Conservation (phyloP, 2,113 vertebrate genomes). For the Chloropsis cyanopogon region DNA sequence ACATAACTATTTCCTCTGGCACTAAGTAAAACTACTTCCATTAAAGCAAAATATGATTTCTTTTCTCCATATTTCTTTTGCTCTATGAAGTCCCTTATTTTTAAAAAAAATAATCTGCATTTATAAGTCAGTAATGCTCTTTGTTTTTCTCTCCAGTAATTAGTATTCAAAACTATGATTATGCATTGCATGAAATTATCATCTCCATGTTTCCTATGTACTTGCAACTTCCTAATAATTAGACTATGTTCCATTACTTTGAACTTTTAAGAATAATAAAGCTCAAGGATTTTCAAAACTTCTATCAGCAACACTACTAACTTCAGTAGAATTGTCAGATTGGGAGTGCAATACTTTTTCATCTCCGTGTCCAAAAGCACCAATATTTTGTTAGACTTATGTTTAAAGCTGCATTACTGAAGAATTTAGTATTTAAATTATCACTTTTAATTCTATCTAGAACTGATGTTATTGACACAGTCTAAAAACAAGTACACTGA, state of each 20-base stretch:
- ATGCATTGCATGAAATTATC: background rate
- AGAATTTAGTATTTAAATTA: background rate
- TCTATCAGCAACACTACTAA: background rate
- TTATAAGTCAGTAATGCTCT: background rate
- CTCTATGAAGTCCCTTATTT: background rate
- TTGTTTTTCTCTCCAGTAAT: background rate
- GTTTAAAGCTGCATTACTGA: background rate
- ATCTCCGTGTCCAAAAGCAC: background rate
- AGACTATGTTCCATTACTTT: background rate
- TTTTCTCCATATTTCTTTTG: background rate
- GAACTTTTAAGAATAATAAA: background rate
- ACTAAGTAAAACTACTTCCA: background rate
- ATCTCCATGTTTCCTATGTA: background rate
- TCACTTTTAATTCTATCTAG: background rate
- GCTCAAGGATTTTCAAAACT: background rate
- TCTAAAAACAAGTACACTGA: background rate
- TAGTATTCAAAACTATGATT: background rate
- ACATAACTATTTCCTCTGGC: background rate
- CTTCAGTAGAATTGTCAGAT: background rate
- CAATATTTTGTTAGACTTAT: background rate
- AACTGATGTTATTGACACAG: background rate
- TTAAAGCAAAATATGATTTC: background rate
- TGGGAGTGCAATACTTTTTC: background rate
- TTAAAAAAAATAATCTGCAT: background rate
- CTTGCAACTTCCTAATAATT: background rate